Conservation (phyloP, 2,797 vertebrate genomes). For the Merluccius polli region DNA sequence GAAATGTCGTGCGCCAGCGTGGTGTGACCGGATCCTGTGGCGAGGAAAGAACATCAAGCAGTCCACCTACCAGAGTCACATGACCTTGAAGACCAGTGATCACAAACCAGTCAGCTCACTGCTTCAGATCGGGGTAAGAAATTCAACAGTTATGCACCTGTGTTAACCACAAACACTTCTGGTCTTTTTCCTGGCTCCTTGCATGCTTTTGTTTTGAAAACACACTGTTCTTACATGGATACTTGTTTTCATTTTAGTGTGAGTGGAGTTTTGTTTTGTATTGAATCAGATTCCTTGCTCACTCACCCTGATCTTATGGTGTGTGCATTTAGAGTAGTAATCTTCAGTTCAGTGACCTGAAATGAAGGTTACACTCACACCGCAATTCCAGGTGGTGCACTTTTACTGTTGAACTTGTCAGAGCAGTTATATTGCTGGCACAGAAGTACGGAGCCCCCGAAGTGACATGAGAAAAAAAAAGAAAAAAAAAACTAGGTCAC, state of each 20-base stretch:
- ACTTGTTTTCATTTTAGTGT: not conserved
- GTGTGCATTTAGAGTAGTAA: not conserved
- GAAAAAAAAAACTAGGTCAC: no score
- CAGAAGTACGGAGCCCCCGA: no score
- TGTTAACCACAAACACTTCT: not conserved
- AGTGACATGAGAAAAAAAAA: no score
- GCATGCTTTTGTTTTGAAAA: not conserved
- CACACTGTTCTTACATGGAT: not conserved
- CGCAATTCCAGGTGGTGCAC: no score
- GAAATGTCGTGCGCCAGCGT: slow-evolving; percentile 91
- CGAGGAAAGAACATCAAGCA: slow-evolving; percentile 84
- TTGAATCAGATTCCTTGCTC: not conserved
- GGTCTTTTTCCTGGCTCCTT: not conserved
- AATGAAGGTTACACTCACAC: not conserved
- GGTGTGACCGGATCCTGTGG: slow-evolving; percentile 97
- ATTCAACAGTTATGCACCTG: not conserved
- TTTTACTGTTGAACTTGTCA: no score
- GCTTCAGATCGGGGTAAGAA: slow-evolving; percentile 83
- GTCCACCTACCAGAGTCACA: slow-evolving; percentile 88
- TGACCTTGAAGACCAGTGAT: slow-evolving; percentile 90
- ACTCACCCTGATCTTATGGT: not conserved
- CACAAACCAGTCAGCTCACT: slow-evolving; percentile 97
- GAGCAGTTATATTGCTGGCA: no score
- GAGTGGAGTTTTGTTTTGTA: not conserved
- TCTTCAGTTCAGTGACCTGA: not conserved